Conservation (phyloP, 2,113 vertebrate species). For the Pelvicachromis taeniatus region DNA sequence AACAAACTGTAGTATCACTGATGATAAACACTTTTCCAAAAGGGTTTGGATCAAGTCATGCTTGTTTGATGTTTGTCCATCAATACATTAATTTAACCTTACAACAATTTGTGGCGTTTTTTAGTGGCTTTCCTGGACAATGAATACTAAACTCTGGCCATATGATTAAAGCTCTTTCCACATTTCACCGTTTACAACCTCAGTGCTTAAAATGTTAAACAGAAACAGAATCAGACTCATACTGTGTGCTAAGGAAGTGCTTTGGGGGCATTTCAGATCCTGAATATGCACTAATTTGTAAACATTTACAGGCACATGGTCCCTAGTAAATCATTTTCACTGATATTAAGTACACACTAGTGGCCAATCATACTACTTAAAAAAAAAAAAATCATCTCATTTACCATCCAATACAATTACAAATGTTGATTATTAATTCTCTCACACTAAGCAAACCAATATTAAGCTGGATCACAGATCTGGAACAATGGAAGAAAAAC, state of each 20-base stretch:
- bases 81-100: background rate
- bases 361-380: background rate
- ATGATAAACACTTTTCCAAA: background rate
- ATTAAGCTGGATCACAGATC: background rate
- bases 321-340: background rate
- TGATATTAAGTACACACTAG: background rate
- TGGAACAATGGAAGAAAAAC: background rate
- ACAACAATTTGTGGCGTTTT: background rate
- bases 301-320: background rate
- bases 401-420: background rate
- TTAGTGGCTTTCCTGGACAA: background rate
- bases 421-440: background rate
- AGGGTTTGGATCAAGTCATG: background rate
- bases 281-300: background rate
- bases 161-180: background rate
- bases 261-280: background rate
- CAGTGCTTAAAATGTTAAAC: background rate
- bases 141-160: background rate
- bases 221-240: background rate
- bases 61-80: background rate
- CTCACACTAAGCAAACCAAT: background rate
- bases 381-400: background rate
- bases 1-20: background rate
- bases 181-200: background rate
- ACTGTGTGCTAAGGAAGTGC: background rate